Base-by-base conservation (phyloP, 2,113 vertebrate genomes). In the Platycercus adscitus region DNA sequence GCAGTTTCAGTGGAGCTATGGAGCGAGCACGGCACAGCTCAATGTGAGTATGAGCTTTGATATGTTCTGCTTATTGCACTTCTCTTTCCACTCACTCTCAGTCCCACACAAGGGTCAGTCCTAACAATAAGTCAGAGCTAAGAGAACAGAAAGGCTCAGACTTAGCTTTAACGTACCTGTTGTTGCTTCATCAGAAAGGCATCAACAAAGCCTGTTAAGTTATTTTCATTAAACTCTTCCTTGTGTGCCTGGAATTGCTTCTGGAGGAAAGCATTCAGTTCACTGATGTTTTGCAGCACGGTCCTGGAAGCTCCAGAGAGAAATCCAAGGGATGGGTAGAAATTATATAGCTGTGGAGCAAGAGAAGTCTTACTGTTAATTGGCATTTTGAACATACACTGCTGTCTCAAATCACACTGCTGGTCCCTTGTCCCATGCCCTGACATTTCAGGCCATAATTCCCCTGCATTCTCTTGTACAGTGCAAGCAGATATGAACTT, bases 161-260 rank as follows among this genome's bases (percentile, higher is more conserved):
- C 4, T 70, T 63, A 88, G 60, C 64, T 93, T 86, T 79, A 66
- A 82, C 53, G 55, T 96, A 98, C 98, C 96, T 98, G 94, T 0
- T 97, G 75, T 73, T 98, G 97, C 61, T 96, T 98, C 91, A 97
- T 69, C 66, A 98, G 82, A 86, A 97, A 98, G 33, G 96, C 94
- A 63, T 98, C 98, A 14, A 98, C 96, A 71, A 98, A 98, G 72
- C 98, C 96, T 20, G 97, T 96, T 86, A 98, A 77, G 49, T 98
- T 78, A 44, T 96, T 98, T 77, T 88, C 93, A 78, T 96, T 86
- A 31, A 97, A 93, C 8, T 95, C 83, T n/a, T 86, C 69, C 63
- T 75, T 85, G 75, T 97, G 95, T 6, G 97, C 52, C 60, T 94
- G 77, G 68, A 97, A 95, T 39, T 96, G 64, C 60, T 91, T 96